A percentile compares a stretch with the other conserved stretches of the same genome.
Conservation (phyloP, 2,888 invertebrate genomes). For the Drosophila pegasa region DNA sequence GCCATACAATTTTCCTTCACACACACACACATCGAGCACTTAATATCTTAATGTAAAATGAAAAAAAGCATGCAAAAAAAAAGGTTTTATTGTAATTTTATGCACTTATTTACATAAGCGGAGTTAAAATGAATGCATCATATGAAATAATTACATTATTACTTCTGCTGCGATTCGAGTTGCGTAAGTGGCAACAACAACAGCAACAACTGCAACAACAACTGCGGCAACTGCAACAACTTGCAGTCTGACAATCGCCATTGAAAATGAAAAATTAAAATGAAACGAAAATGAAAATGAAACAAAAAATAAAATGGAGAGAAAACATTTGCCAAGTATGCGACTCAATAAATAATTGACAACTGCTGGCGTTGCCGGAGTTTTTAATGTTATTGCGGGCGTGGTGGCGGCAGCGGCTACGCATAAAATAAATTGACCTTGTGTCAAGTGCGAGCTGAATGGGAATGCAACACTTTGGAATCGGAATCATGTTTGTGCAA, state of each 20-base stretch:
- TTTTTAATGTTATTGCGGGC: neutral
- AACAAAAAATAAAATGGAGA: constrained; percentile 4
- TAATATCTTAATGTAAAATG: constrained; percentile 62
- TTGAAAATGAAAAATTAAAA: neutral
- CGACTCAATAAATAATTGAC: constrained; percentile 67
- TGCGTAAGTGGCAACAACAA: constrained; percentile 9
- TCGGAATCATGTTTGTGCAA: neutral
- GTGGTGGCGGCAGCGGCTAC: neutral
- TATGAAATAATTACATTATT: constrained; percentile 71
- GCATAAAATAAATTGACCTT: constrained; percentile 1
- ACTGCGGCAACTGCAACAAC: neutral
- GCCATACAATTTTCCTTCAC: constrained; percentile 11
- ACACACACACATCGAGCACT: constrained; percentile 20
- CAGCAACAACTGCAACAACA: constrained; percentile 12
- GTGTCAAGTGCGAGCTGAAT: neutral
- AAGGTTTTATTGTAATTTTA: constrained; percentile 68
- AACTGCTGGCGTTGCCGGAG: constrained; percentile 30
- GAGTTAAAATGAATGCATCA: constrained; percentile 70
- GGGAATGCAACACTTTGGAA: neutral
- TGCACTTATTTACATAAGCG: constrained; percentile 74
- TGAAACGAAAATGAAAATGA: neutral
- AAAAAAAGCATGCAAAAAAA: constrained; percentile 12
- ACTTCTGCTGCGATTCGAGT: constrained; percentile 47
- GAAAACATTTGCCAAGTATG: constrained; percentile 24
- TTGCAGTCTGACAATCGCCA: neutral